Percentiles rank a stretch among this genome's conserved stretches.
Conservation (phyloP, 2,797 vertebrate genomes). For the Dallia pectoralis region DNA sequence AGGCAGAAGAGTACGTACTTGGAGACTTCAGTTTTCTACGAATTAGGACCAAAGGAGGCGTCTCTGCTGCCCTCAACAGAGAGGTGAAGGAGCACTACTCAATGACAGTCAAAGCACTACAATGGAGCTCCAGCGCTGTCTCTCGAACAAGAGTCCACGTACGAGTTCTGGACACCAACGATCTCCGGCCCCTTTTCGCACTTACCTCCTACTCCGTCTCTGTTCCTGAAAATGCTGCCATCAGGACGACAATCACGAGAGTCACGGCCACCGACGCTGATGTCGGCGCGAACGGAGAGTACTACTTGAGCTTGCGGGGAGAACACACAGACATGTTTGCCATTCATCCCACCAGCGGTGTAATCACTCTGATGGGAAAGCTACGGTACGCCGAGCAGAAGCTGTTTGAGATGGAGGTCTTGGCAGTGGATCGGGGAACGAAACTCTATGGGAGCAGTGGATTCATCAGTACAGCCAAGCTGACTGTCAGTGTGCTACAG, state of each 20-base stretch:
- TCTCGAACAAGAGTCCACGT: slow-evolving; percentile 73
- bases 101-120: slow-evolving; percentile 78
- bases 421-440: slow-evolving; percentile 82
- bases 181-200: slow-evolving; percentile 83
- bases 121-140: slow-evolving; percentile 74
- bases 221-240: slow-evolving; percentile 78
- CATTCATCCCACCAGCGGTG: slow-evolving; percentile 84
- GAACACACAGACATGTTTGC: slow-evolving; percentile 81
- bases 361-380: slow-evolving; percentile 76
- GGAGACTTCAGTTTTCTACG: slow-evolving; percentile 86
- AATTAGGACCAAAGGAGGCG: slow-evolving; percentile 86
- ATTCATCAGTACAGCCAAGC: slow-evolving; percentile 80
- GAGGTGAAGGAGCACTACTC: slow-evolving; percentile 82
- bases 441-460: slow-evolving; percentile 81
- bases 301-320: slow-evolving; percentile 85
- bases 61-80: slow-evolving; percentile 81
- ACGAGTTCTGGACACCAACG: slow-evolving; percentile 83
- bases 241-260: slow-evolving; percentile 78
- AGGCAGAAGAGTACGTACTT: slow-evolving; percentile 81
- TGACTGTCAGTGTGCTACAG: slow-evolving; percentile 76
- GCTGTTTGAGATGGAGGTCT: slow-evolving; percentile 80
- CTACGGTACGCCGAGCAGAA: slow-evolving; percentile 74
- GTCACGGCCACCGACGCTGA: slow-evolving; percentile 86
- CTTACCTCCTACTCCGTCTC: slow-evolving; percentile 82
- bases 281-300: slow-evolving; percentile 83